Evolutionary conservation across 2,797 vertebrate species (phyloP).

Genomic region (Emys orbicularis): DNA sequence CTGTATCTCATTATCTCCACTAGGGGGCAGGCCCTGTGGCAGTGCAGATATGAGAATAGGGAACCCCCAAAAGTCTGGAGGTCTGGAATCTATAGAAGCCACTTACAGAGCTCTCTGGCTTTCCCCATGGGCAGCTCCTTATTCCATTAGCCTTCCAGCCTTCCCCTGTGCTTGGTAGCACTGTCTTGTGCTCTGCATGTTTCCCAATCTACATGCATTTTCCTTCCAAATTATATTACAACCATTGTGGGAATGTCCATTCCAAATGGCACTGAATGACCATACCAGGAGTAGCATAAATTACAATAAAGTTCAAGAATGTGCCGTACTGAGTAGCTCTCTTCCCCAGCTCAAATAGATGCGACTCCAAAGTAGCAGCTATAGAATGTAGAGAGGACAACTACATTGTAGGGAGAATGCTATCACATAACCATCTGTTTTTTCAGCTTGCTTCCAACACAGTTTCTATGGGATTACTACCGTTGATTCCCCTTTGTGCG

Average conservation of each 20-base stretch:
- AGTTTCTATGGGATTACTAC: neutral
- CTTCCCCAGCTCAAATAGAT: neutral
- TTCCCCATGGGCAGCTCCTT: neutral
- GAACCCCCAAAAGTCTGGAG: neutral
- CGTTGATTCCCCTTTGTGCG: fast-evolving
- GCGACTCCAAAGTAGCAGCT: neutral
- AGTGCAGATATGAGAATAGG: neutral
- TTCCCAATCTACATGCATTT: neutral
- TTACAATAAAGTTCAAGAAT: neutral
- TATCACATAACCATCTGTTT: neutral
- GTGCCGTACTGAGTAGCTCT: neutral
- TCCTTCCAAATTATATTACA: neutral
- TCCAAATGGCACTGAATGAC: neutral
- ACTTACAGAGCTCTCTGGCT: neutral
- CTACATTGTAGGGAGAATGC: neutral
- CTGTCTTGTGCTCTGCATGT: neutral
- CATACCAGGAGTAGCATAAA: neutral
- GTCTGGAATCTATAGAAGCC: neutral
- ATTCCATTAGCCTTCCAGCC: neutral
- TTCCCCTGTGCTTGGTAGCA: neutral
- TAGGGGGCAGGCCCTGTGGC: neutral
- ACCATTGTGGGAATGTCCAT: neutral
- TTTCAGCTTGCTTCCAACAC: neutral
- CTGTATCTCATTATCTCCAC: neutral
- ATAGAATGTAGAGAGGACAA: neutral